These are phyloP conservation scores for Bombus breviceps DNA, from an alignment of 1,140 invertebrate genomes.

Conservation along the genomic window DNA sequence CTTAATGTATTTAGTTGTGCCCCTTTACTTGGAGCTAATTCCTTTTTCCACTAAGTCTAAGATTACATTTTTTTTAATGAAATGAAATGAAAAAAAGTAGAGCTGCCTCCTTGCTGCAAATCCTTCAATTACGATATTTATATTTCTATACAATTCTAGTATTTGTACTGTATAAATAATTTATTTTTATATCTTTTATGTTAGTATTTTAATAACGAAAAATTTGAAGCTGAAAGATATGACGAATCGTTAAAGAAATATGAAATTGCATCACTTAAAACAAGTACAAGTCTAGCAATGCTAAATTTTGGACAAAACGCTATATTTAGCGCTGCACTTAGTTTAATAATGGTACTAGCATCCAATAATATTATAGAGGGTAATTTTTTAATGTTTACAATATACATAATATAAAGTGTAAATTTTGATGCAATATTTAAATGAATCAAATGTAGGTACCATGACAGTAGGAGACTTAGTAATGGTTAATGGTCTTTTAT, in stretches of 20 bases:
- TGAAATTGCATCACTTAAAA: slow-evolving; percentile 96
- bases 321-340: slow-evolving; percentile 97
- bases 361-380: slow-evolving; percentile 94
- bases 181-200: slow-evolving; percentile 64
- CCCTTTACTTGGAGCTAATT: too few species aligned
- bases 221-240: slow-evolving; percentile 96
- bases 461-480: slow-evolving; percentile 99
- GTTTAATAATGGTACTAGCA: slow-evolving; percentile 96
- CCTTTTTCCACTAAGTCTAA: too few species aligned
- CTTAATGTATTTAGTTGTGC: too few species aligned
- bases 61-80: too few species aligned
- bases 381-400: slow-evolving; percentile 76
- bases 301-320: slow-evolving; percentile 99
- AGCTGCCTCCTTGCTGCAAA: too few species aligned
- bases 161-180: slow-evolving; percentile 5
- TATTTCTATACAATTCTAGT: background rate
- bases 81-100: too few species aligned
- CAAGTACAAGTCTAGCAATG: slow-evolving; percentile 94
- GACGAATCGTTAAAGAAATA: slow-evolving; percentile 94
- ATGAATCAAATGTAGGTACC: slow-evolving; percentile 86
- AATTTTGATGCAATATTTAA: slow-evolving; percentile 23
- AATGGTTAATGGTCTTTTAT: slow-evolving; percentile 98
- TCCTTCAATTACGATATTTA: background rate
- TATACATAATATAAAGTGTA: background rate
- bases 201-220: slow-evolving; percentile 99